Evolutionary conservation across 2,113 vertebrate genomes (phyloP).

Genomic region (Brienomyrus brachyistius): DNA sequence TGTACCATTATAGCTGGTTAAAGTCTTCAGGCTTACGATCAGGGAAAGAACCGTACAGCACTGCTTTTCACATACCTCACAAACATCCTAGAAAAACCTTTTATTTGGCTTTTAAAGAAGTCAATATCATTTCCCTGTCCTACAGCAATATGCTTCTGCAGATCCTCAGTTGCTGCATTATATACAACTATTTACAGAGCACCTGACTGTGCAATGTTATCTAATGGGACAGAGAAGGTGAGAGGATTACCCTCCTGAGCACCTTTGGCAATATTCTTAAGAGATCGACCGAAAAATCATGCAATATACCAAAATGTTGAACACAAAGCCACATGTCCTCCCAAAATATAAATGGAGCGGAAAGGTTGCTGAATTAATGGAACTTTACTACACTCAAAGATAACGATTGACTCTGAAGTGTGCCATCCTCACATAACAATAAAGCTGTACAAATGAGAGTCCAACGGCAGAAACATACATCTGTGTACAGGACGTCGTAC

Average conservation of each 20-base stretch:
- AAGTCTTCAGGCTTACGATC: not conserved
- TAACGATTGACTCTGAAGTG: not conserved
- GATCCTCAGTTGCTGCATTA: not conserved
- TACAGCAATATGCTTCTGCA: not conserved
- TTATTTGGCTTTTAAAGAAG: not conserved
- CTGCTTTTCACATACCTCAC: not conserved
- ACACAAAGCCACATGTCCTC: not conserved
- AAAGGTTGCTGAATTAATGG: not conserved
- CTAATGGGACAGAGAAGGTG: not conserved
- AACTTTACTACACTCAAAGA: not conserved
- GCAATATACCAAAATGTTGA: not conserved
- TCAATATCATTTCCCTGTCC: not conserved
- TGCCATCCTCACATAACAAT: not conserved
- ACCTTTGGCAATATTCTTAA: not conserved
- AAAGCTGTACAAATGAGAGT: not conserved
- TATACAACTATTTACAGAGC: slow-evolving; percentile 7
- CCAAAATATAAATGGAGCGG: not conserved
- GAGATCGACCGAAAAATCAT: not conserved
- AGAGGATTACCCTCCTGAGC: not conserved
- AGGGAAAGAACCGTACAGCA: not conserved
- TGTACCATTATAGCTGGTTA: not conserved
- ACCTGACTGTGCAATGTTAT: not conserved
- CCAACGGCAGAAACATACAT: not conserved
- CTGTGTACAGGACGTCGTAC: not conserved
- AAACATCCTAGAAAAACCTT: not conserved